phyloP scores from a whole-genome alignment of 2,113 vertebrate genomes.

The Sander lucioperca region DNA sequence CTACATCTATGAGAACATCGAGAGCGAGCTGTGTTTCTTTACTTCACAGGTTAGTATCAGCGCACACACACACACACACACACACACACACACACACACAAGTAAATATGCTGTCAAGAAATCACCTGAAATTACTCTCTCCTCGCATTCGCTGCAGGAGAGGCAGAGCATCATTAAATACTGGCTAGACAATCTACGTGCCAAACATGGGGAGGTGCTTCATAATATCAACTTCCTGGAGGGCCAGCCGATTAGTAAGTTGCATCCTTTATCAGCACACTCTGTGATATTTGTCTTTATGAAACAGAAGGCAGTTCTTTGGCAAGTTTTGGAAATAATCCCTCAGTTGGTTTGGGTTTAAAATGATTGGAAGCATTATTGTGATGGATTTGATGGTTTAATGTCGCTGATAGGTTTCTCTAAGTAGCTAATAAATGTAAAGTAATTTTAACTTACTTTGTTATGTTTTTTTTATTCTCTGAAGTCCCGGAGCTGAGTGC shows the following conservation, averaged over 20 bases:
- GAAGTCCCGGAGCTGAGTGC: slow-evolving; percentile 93
- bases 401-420: background rate
- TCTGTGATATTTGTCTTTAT: slow-evolving; percentile 7
- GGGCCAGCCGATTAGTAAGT: slow-evolving; percentile 98
- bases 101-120: background rate
- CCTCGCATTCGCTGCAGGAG: slow-evolving; percentile 83
- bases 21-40: slow-evolving; percentile 96
- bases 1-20: slow-evolving; percentile 98
- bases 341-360: slow-evolving; percentile 37
- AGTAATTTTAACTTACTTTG: background rate
- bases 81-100: background rate
- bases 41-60: slow-evolving; percentile 90
- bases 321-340: slow-evolving; percentile 14
- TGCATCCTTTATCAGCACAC: background rate
- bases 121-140: background rate
- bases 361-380: background rate
- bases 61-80: background rate
- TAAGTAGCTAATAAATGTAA: background rate
- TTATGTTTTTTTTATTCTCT: slow-evolving; percentile 7
- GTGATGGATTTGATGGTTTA: background rate
- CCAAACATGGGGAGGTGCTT: slow-evolving; percentile 94
- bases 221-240: slow-evolving; percentile 97
- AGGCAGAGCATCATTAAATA: slow-evolving; percentile 96
- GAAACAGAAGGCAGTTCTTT: background rate
- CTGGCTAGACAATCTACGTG: slow-evolving; percentile 97